These are phyloP conservation scores for Pygoscelis antarcticus DNA, from an alignment of 2,113 vertebrate genomes.

Conservation along the genomic window DNA sequence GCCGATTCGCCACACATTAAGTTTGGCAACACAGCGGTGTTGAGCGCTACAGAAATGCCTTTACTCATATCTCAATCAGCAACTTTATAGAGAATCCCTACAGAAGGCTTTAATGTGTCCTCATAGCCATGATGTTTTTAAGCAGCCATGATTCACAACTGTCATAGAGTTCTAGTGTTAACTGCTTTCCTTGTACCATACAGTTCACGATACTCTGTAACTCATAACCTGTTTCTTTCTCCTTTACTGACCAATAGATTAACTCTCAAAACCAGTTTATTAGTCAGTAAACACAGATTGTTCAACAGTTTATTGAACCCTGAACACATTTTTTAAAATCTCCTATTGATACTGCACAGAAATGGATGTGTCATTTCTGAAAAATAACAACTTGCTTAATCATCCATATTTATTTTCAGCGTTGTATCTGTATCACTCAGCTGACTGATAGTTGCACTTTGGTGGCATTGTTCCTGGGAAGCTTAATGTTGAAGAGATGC, in stretches of 20 bases:
- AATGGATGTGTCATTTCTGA: background rate
- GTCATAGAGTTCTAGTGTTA: background rate
- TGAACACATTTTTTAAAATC: background rate
- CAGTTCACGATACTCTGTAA: background rate
- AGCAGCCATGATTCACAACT: background rate
- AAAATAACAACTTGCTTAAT: background rate
- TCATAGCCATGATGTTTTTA: background rate
- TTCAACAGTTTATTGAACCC: background rate
- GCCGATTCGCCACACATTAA: background rate
- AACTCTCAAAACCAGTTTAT: background rate
- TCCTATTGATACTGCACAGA: background rate
- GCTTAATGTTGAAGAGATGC: slow-evolving; percentile 24
- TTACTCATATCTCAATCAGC: background rate
- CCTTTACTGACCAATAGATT: background rate
- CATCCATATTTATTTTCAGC: background rate
- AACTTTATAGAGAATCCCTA: background rate
- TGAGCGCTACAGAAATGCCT: background rate
- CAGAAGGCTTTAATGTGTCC: background rate
- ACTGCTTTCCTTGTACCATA: background rate
- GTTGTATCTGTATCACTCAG: background rate
- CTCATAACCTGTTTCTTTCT: background rate
- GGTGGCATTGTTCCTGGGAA: background rate
- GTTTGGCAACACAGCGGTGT: background rate
- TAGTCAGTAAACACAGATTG: background rate
- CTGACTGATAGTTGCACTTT: background rate